Evolutionary conservation across 2,888 invertebrate genomes (phyloP), one percentile per base, ranked within the genome.

Genomic region (Plebejus anna): DNA sequence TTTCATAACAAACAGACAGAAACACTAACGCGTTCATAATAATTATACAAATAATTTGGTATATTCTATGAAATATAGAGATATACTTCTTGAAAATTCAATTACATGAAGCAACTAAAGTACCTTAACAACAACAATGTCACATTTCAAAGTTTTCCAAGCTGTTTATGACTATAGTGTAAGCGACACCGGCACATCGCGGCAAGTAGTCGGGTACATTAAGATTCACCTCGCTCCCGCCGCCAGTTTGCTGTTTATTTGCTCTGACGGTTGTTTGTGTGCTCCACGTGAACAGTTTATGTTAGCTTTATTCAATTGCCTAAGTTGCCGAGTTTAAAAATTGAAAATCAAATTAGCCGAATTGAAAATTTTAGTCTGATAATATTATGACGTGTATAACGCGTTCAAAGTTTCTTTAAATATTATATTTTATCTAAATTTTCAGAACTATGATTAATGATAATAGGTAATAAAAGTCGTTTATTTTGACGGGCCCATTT

Each of bases 251-350:
- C 32, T 47, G 72, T 72, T 72, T 73, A 51, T 73, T 51, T 73
- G 55, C 38, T 55, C 73, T 55, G 73, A 73, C 73, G 47, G 47
- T 72, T 73, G 73, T 47, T 47, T 73, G 73, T 73, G 32, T 32
- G 55, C 73, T 73, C n/a, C 55, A 73, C 73, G 72, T 72, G 72
- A 72, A 42, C 47, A 28, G 72, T 47, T 72, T 72, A 28, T 72
- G 28, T 72, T 72, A 72, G 72, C 51, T 73, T 73, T 72, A 73
- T 55, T 55, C 51, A 73, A 73, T 73, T 73, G 51, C 47, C 51
- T 51, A 22, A 38, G 28, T 42, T 28, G 13, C 51, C 1, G 22
- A 55, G 55, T 73, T 73, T 51, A 73, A 72, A 22, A 72, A 11
- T 32, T 13, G 11, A 32, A 66, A 66, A 66, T 13, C 32, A 66